Evolutionary conservation across 2,797 vertebrate species (phyloP).

Genomic region (Ctenopoma multispine): DNA sequence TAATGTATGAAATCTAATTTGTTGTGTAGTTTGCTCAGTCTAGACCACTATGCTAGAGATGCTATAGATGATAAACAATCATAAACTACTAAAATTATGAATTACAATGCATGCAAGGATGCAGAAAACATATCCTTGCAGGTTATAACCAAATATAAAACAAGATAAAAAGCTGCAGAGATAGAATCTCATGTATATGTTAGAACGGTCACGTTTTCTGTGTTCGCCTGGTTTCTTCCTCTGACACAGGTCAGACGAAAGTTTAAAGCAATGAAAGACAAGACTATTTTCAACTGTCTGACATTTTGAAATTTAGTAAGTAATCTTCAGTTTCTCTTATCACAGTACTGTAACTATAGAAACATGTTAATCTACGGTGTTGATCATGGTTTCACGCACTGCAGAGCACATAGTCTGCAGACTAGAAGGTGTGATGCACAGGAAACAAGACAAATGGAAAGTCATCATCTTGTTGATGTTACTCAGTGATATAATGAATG

Average conservation of each 20-base stretch:
- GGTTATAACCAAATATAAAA: not conserved
- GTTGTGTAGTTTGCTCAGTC: not conserved
- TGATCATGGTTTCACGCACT: slow-evolving; percentile 28
- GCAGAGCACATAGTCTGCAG: slow-evolving; percentile 42
- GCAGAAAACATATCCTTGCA: not conserved
- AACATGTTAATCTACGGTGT: slow-evolving; percentile 47
- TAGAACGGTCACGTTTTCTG: not conserved
- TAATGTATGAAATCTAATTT: not conserved
- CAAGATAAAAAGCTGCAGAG: not conserved
- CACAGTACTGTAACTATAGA: slow-evolving; percentile 60
- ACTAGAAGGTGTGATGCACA: slow-evolving; percentile 30
- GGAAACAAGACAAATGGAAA: not conserved
- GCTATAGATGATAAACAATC: not conserved
- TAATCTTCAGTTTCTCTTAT: not conserved
- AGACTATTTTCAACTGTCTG: not conserved
- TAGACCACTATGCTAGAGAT: not conserved
- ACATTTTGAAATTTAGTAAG: slow-evolving; percentile 15
- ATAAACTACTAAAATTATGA: not conserved
- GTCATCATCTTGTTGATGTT: not conserved
- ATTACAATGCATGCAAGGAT: not conserved
- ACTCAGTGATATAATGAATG: not conserved
- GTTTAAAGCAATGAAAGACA: not conserved
- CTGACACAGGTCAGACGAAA: slow-evolving; percentile 7
- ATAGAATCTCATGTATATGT: not conserved
- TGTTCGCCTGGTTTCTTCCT: not conserved